Conservation (phyloP, 2,797 vertebrate species). For the Sus cebifrons region DNA sequence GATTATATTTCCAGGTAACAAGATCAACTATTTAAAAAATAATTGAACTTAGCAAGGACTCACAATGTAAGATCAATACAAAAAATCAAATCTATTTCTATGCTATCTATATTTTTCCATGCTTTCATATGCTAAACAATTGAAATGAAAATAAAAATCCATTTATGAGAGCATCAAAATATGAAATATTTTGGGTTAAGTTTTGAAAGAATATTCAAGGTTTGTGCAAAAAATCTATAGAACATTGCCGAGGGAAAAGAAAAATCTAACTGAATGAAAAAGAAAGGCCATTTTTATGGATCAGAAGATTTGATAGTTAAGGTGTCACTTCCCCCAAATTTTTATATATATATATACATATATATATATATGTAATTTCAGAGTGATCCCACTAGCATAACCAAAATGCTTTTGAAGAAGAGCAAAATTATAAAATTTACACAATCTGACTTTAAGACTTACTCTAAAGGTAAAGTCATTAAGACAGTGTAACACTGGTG, state of each 20-base stretch:
- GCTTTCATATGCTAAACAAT: background rate
- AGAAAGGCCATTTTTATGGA: background rate
- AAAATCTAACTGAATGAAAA: background rate
- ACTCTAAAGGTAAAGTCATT: background rate
- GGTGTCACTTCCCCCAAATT: background rate
- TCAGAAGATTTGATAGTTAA: background rate
- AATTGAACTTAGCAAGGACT: no score
- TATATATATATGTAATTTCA: background rate
- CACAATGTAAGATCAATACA: background rate
- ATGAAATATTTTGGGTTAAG: background rate
- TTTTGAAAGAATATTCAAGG: background rate
- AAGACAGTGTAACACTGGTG: background rate
- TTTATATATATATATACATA: no score
- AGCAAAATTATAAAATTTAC: background rate
- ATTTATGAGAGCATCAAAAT: background rate
- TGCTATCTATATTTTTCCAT: background rate
- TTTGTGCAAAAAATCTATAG: background rate
- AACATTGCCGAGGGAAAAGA: background rate
- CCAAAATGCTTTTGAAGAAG: slow-evolving; percentile 22
- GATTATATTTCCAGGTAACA: background rate
- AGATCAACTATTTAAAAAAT: background rate
- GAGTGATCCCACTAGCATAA: background rate
- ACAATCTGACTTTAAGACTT: slow-evolving; percentile 16
- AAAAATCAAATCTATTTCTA: slow-evolving; percentile 3
- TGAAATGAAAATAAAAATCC: background rate